Evolutionary conservation across 2,113 vertebrate species (phyloP).

Genomic region (Oxygymnocypris stewartii): DNA sequence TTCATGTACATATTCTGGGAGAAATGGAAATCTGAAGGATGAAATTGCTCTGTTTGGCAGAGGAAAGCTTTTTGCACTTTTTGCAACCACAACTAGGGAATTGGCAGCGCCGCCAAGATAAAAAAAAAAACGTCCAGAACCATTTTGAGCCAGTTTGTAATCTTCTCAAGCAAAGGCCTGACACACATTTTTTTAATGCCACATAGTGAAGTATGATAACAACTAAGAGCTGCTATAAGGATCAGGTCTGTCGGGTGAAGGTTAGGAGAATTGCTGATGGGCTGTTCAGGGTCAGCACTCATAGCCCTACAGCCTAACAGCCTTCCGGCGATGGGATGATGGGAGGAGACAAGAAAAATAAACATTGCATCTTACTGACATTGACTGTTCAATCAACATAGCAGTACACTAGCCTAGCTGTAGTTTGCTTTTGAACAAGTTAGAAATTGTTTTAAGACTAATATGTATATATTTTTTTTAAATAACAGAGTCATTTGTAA

Average conservation of each 20-base stretch:
- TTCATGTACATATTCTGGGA: conserved; percentile 13
- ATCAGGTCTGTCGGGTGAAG: conserved; percentile 63
- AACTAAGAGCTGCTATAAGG: conserved; percentile 55
- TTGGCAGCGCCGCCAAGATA: conserved; percentile 61
- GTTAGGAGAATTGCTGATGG: conserved; percentile 52
- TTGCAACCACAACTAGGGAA: conserved; percentile 54
- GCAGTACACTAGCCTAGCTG: not conserved
- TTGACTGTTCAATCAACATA: not conserved
- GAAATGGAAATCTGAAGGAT: conserved; percentile 19
- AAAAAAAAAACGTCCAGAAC: conserved; percentile 60
- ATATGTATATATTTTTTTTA: not conserved
- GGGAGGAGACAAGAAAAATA: conserved; percentile 42
- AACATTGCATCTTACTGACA: not conserved
- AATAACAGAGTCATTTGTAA: not conserved
- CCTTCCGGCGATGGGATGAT: conserved; percentile 8
- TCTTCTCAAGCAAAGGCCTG: conserved; percentile 70
- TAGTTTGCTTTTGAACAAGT: not conserved
- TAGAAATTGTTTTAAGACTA: not conserved
- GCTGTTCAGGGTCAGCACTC: conserved; percentile 56
- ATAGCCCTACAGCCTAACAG: conserved; percentile 15
- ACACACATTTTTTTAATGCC: conserved; percentile 61
- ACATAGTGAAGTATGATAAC: conserved; percentile 53
- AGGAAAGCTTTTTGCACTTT: conserved; percentile 44
- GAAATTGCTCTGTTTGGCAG: conserved; percentile 35
- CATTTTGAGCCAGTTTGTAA: conserved; percentile 65